phyloP scores from a whole-genome alignment of 1,140 invertebrate genomes.

The Apis florea region DNA sequence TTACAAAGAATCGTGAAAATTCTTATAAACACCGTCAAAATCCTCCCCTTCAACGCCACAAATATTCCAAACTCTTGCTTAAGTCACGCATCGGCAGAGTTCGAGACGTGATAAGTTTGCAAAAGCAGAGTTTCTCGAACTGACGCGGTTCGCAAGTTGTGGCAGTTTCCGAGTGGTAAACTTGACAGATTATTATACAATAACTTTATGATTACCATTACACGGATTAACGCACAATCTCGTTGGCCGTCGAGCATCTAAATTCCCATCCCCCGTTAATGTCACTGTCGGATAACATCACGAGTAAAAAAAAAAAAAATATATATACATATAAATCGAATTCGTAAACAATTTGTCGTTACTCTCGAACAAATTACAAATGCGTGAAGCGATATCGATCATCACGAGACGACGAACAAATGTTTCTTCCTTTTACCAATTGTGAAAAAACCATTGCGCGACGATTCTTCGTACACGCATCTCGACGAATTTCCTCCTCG shows the following conservation, averaged over 20 bases:
- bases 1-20: too few relatives aligned
- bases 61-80: neutral
- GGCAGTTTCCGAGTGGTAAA: neutral
- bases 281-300: neutral
- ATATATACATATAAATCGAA: neutral
- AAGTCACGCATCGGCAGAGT: neutral
- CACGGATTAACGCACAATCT: neutral
- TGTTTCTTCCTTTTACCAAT: too few relatives aligned
- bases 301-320: neutral
- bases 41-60: neutral
- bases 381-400: too few relatives aligned
- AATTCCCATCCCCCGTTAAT: neutral
- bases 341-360: too few relatives aligned
- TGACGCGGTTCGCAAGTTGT: neutral
- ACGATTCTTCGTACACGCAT: too few relatives aligned
- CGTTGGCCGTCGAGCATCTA: neutral
- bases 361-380: too few relatives aligned
- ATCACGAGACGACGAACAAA: too few relatives aligned
- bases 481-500: too few relatives aligned
- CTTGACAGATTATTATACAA: constrained; percentile 4
- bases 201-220: constrained; percentile 3
- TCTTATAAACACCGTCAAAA: neutral
- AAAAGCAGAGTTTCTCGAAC: constrained; percentile 1
- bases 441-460: too few relatives aligned
- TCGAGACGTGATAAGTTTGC: neutral